Evolutionary conservation across 2,113 vertebrate genomes (phyloP), one percentile per base, ranked within the genome.

Genomic region (Atherinomorus stipes): DNA sequence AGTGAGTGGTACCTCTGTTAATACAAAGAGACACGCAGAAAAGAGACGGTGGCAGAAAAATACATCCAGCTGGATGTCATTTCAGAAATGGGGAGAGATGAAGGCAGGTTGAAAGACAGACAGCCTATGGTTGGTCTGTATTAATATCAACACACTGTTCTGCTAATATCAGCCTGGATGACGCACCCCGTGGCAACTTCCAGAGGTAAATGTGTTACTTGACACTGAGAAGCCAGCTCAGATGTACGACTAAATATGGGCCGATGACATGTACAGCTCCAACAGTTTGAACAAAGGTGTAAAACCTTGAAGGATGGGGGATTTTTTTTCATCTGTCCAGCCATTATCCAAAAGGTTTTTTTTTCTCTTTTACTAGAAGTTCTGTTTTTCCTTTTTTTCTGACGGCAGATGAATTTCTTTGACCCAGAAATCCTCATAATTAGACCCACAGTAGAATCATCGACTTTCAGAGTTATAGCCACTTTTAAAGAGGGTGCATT

Each of bases 1-100:
- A 67, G 54, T 62, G 5, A 49, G 26, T 11, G 52, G 57, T 53
- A 44, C 81, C 70, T 82, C 58, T 52, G 47, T 42, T 56, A 81
- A 66, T 28, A 58, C 56, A 56, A 28, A 34, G 10, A 34, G 57
- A 60, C 11, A 21, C 25, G 52, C 1, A 28, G n/a, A 78, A 58
- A 31, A 13, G 57, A 6, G 23, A 50, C 7, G 25, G 16, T 28
- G 40, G 53, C 2, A 53, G 12, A 31, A 59, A 78, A 77, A 16
- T n/a, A 18, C 0, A 7, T 51, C 18, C 11, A 25, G 38, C 40
- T 57, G 56, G 56, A 59, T 64, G 23, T 67, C 11, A 49, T 45
- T 52, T 50, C 19, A 57, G 49, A 15, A 22, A 3, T 37, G 15
- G 19, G n/a, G 11, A 62, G 50, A 68, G 44, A 58, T 40, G 50